Evolutionary conservation across 2,113 vertebrate genomes (phyloP).

Genomic region (Petaurus breviceps): DNA sequence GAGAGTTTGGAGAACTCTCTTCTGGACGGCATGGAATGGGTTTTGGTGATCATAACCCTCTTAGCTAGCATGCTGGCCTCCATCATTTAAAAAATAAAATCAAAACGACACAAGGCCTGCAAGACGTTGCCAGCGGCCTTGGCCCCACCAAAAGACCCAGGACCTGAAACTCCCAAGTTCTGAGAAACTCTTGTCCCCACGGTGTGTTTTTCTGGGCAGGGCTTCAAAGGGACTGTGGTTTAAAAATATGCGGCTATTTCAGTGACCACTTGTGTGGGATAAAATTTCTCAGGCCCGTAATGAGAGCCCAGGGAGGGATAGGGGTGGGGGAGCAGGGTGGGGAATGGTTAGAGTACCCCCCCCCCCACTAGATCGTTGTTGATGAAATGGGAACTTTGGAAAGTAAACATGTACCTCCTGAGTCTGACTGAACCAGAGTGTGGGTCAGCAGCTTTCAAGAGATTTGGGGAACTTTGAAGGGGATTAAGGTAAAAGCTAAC

Average conservation of each 20-base stretch:
- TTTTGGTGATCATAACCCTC: constrained; percentile 1
- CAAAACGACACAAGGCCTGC: constrained; percentile 68
- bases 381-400: constrained; percentile 42
- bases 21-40: not conserved
- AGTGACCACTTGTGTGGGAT: constrained; percentile 85
- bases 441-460: not conserved
- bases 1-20: not conserved
- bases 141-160: constrained; percentile 77
- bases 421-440: constrained; percentile 8
- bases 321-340: constrained; percentile 50
- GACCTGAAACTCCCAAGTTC: constrained; percentile 78
- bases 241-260: constrained; percentile 86
- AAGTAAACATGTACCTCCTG: constrained; percentile 28
- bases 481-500: not conserved
- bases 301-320: constrained; percentile 61
- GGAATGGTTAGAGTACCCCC: constrained; percentile 50
- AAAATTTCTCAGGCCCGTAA: constrained; percentile 82
- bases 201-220: constrained; percentile 84
- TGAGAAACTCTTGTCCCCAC: constrained; percentile 77
- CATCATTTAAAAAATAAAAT: constrained; percentile 30
- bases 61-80: constrained; percentile 26
- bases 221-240: constrained; percentile 83
- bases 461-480: not conserved
- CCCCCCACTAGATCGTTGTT: constrained; percentile 16
- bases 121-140: constrained; percentile 79